Conservation (phyloP, 2,797 vertebrate genomes). For the Aulostomus chinensis region DNA sequence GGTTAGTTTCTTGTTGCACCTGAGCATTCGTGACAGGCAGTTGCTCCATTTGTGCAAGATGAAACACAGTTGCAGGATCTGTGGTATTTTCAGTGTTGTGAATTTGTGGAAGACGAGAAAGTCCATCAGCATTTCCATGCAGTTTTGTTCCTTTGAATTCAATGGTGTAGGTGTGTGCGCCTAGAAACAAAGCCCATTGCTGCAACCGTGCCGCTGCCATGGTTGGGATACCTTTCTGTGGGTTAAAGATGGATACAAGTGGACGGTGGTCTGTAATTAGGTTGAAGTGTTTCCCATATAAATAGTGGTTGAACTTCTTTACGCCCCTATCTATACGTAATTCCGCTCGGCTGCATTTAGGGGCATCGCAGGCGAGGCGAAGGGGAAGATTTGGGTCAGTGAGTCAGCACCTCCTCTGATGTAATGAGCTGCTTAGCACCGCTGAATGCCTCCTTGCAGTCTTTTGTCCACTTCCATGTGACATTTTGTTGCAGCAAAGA, state of each 20-base stretch:
- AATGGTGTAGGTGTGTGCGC: conserved; percentile 13
- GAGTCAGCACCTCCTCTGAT: background rate
- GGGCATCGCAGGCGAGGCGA: background rate
- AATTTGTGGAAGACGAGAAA: conserved; percentile 5
- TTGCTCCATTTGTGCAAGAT: too few species aligned
- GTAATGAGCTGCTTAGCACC: too few species aligned
- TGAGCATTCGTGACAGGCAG: too few species aligned
- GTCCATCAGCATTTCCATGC: conserved; percentile 4
- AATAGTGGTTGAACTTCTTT: too few species aligned
- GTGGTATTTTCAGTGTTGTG: background rate
- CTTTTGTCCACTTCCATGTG: conserved; percentile 2
- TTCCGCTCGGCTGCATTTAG: background rate
- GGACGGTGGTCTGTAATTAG: conserved; percentile 8
- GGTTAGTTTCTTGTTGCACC: too few species aligned
- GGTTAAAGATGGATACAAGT: too few species aligned
- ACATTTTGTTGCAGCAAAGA: background rate
- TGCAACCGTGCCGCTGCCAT: background rate
- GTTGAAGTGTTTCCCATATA: background rate
- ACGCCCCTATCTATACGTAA: conserved; percentile 17
- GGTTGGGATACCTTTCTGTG: too few species aligned
- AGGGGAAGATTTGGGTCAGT: background rate
- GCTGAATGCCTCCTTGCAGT: too few species aligned
- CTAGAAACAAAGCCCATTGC: conserved; percentile 2
- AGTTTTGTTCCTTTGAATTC: conserved; percentile 2
- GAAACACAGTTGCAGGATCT: too few species aligned